Base-by-base conservation (phyloP, 2,797 vertebrate genomes). In the Rousettus madagascariensis region DNA sequence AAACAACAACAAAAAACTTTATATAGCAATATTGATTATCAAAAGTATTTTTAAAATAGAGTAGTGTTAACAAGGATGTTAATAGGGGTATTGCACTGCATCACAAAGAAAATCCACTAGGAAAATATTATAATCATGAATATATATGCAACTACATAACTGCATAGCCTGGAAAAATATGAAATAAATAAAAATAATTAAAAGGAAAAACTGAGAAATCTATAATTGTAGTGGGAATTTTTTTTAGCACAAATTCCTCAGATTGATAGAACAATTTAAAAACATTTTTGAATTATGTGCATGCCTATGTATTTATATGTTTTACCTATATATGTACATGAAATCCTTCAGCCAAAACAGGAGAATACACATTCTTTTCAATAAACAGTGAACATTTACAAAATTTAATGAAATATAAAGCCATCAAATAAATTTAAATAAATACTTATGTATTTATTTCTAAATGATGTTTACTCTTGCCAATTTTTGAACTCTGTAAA, bases 381-480 rank as follows among this genome's bases (percentile, higher is more conserved):
- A 36, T 93, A 90, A 93, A 69, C 72, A 91, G 26, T 84, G 49
- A 91, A 80, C 33, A 87, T 90, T 61, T 92, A 69, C 30, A 63
- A 85, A 95, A 79, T 59, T 55, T 61, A 74, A 82, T 74, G 6
- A 87, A 71, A 15, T 85, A 49, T 90, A 74, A 94, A 87, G 6
- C n/a, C 59, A 63, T 24, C 20, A 74, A 80, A 49, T 82, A 66
- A 84, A 51, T 69, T 63, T 90, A 20, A 49, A 20, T 59, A 71
- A 91, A 75, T 95, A 65, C 69, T 13, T 82, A 12, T 68, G 20
- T 94, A 28, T 93, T 46, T 19, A 77, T 90, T 88, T 86, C 69
- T 84, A 92, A 95, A 68, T 87, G 16, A 43, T 91, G 24, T 53
- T 90, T 86, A 79, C 38, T 83, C 46, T 95, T 87, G n/a, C 36